Base-by-base conservation (phyloP, 2,797 vertebrate genomes). In the Carcharodon carcharias region DNA sequence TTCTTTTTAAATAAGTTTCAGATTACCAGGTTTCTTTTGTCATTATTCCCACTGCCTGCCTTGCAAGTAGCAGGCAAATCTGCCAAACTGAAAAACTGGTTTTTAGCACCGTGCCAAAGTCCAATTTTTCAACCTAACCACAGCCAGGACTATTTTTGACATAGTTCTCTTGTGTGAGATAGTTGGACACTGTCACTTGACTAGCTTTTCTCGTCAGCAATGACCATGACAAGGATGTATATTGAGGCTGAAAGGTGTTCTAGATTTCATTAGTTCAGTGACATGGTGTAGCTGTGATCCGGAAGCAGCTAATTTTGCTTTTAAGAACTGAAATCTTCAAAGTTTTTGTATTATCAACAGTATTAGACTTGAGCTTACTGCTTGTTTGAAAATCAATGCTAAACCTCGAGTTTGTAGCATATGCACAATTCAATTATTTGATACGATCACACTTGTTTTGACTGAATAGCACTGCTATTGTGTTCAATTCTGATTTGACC, bases 371-470 rank as follows among this genome's bases (percentile, higher is more conserved):
- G 21, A 31, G n/a, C 16, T 28, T 67, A 69, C 21, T 40, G 63
- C 26, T 40, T 50, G 2, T 35, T 94, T 63, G 18, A 63, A 63
- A 40, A 18, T 67, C n/a, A 45, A 3, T 50, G 26, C 31, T 45
- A 12, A 3, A 23, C n/a, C 45, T 40, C 14, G 12, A 65, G 61
- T n/a, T 61, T 93, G 9, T 65, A 35, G 58, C 6, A 40, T 4
- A 65, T 6, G 26, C 35, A 2, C 63, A 50, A 26, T 95, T 95
- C 65, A 95, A 95, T 95, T 95, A 95, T 95, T 40, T 95, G 92
- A 95, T 69, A 95, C 3, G 31, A 91, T 67, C 92, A 28, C 40
- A 45, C 21, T 95, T 28, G 23, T 11, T 95, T 95, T 95, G 92
- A 69, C 95, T 40, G 92, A 95, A 28, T 12, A 95, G 92, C 40